A percentile compares a stretch with the other conserved stretches of the same genome.
Evolutionary conservation across 1,140 invertebrate species (phyloP).

Genomic region (Bicyclus anynana): DNA sequence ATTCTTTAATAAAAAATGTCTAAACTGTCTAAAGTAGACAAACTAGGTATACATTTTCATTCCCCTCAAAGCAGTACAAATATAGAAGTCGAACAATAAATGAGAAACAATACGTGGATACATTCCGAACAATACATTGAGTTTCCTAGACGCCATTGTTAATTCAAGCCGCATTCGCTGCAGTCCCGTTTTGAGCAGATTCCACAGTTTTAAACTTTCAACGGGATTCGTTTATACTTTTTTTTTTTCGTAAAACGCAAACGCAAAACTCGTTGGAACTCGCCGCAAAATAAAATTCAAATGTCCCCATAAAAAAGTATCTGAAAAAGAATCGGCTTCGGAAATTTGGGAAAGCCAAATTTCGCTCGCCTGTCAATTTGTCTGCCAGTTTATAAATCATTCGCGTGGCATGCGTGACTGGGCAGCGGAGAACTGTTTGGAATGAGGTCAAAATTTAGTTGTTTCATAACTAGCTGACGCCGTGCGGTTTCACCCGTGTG

Average conservation of each 20-base stretch:
- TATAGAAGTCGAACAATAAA: background rate
- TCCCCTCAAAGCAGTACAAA: background rate
- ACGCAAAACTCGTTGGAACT: constrained; percentile 14
- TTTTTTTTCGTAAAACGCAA: constrained; percentile 5
- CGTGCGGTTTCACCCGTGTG: too few relatives aligned
- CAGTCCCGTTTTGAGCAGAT: constrained; percentile 20
- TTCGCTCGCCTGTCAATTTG: constrained; percentile 21
- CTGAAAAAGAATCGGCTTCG: constrained; percentile 7
- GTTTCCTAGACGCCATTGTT: constrained; percentile 2
- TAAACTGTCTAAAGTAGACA: too few relatives aligned
- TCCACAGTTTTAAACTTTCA: constrained; percentile 24
- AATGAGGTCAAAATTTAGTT: background rate
- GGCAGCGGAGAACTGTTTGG: background rate
- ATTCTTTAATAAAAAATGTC: too few relatives aligned
- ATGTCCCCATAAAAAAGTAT: constrained; percentile 18
- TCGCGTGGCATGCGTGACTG: constrained; percentile 21
- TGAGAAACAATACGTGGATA: background rate
- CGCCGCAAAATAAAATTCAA: constrained; percentile 23
- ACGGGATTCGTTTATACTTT: constrained; percentile 13
- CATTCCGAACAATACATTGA: background rate
- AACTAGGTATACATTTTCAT: background rate
- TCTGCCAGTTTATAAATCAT: constrained; percentile 31
- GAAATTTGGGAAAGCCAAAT: constrained; percentile 2
- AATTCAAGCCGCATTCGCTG: constrained; percentile 17
- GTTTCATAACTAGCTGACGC: too few relatives aligned